A percentile compares a stretch with the other conserved stretches of the same genome.
Conservation (phyloP, 2,888 invertebrate species). For the Drosophila sordidula region DNA sequence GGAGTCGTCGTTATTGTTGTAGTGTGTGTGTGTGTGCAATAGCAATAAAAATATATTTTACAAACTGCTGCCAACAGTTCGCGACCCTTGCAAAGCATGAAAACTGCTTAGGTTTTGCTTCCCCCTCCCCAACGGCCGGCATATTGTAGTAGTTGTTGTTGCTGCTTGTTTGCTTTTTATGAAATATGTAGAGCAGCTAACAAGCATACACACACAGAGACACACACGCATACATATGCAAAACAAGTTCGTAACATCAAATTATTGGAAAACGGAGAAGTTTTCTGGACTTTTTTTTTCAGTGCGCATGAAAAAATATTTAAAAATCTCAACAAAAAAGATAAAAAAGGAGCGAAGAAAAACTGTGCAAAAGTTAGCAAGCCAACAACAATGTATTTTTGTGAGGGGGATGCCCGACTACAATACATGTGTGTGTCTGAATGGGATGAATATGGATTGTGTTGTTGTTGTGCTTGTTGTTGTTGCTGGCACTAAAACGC, state of each 20-base stretch:
- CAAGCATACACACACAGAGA: constrained; percentile 43
- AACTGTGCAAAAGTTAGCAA: constrained; percentile 69
- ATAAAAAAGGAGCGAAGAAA: constrained; percentile 41
- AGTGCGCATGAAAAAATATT: constrained; percentile 66
- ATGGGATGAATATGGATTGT: constrained; percentile 39
- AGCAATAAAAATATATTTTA: constrained; percentile 82
- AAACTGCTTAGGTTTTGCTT: constrained; percentile 75
- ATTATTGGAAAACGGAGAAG: constrained; percentile 78
- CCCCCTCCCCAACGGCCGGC: constrained; percentile 2
- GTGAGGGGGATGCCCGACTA: constrained; percentile 6
- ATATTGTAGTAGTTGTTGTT: constrained; percentile 41
- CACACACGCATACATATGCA: constrained; percentile 45
- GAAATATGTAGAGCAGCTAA: constrained; percentile 81
- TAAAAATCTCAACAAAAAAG: constrained; percentile 63
- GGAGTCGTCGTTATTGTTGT: constrained; percentile 43
- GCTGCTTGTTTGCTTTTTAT: constrained; percentile 65
- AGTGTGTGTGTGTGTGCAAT: constrained; percentile 58
- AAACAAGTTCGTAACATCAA: constrained; percentile 80
- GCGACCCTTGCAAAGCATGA: constrained; percentile 61
- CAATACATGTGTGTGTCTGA: constrained; percentile 18
- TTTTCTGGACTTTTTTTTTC: constrained; percentile 46
- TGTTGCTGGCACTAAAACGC: constrained; percentile 69
- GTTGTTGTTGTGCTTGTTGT: constrained; percentile 22
- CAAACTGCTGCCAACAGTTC: constrained; percentile 76
- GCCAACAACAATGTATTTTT: constrained; percentile 74